These are phyloP conservation scores for Regulus satrapa DNA, from an alignment of 2,113 vertebrate genomes.

Conservation along the genomic window DNA sequence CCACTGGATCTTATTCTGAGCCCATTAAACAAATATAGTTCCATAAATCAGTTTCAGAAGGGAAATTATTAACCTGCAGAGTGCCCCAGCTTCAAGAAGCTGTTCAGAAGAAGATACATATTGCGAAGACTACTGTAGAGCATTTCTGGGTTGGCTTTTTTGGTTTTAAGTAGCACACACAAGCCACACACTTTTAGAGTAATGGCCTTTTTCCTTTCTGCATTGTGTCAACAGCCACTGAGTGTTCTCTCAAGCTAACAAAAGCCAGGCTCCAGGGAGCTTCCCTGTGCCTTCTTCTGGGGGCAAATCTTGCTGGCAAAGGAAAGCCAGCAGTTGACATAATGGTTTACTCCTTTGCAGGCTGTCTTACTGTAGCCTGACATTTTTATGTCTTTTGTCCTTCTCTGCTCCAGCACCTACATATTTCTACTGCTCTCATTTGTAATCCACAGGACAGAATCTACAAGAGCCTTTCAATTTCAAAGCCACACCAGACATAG, in stretches of 20 bases:
- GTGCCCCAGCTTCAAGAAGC: neutral
- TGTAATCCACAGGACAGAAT: neutral
- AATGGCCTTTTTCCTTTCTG: neutral
- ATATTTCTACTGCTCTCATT: neutral
- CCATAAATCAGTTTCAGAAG: neutral
- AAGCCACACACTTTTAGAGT: neutral
- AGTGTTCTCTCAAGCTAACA: neutral
- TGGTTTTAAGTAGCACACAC: neutral
- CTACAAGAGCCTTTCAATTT: neutral
- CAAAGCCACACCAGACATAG: neutral
- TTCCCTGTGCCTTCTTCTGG: neutral
- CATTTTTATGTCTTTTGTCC: neutral
- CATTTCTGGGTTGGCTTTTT: neutral
- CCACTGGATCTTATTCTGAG: constrained; percentile 4
- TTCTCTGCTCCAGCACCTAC: neutral
- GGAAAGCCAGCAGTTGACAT: neutral
- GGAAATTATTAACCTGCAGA: neutral
- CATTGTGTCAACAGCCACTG: neutral
- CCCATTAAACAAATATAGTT: neutral
- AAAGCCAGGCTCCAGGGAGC: neutral
- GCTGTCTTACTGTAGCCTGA: neutral
- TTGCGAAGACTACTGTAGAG: neutral
- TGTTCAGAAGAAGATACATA: neutral
- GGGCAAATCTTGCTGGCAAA: neutral
- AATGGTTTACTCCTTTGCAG: neutral